phyloP scores from a whole-genome alignment of 2,113 vertebrate genomes.

The Sinocyclocheilus anophthalmus region DNA sequence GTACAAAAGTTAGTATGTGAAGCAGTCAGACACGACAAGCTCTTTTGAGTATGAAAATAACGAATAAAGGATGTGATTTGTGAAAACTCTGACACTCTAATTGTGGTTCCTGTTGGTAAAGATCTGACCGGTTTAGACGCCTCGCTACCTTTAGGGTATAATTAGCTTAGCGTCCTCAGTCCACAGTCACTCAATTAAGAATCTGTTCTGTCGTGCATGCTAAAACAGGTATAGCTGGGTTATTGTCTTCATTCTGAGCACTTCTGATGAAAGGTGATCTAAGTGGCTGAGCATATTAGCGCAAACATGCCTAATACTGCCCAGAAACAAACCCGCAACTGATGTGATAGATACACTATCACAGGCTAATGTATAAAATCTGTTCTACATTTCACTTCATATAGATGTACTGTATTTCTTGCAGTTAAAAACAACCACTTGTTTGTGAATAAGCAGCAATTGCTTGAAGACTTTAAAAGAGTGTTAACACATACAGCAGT shows the following conservation, averaged over 20 bases:
- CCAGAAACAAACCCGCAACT: slow-evolving; percentile 43
- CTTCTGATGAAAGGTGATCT: background rate
- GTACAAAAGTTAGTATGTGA: slow-evolving; percentile 8
- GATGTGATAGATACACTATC: slow-evolving; percentile 31
- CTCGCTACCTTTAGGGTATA: slow-evolving; percentile 45
- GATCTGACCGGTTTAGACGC: slow-evolving; percentile 39
- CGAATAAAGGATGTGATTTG: background rate
- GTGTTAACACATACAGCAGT: background rate
- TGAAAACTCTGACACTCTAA: slow-evolving; percentile 25
- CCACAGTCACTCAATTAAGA: slow-evolving; percentile 35
- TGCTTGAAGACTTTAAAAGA: background rate
- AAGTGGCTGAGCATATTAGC: background rate
- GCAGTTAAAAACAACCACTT: slow-evolving; percentile 55
- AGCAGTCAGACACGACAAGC: slow-evolving; percentile 6
- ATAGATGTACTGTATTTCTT: slow-evolving; percentile 2
- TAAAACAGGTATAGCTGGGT: slow-evolving; percentile 21
- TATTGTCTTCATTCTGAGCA: background rate
- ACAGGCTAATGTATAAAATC: slow-evolving; percentile 57
- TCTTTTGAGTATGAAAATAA: slow-evolving; percentile 8
- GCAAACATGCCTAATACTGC: slow-evolving; percentile 27
- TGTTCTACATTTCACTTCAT: background rate
- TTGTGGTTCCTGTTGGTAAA: slow-evolving; percentile 43
- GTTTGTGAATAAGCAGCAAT: background rate
- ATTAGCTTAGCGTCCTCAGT: slow-evolving; percentile 37
- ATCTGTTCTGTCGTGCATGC: background rate